A percentile compares a stretch with the other conserved stretches of the same genome.
Evolutionary conservation across 2,888 invertebrate species (phyloP).

Genomic region (Corythucha ciliata): DNA sequence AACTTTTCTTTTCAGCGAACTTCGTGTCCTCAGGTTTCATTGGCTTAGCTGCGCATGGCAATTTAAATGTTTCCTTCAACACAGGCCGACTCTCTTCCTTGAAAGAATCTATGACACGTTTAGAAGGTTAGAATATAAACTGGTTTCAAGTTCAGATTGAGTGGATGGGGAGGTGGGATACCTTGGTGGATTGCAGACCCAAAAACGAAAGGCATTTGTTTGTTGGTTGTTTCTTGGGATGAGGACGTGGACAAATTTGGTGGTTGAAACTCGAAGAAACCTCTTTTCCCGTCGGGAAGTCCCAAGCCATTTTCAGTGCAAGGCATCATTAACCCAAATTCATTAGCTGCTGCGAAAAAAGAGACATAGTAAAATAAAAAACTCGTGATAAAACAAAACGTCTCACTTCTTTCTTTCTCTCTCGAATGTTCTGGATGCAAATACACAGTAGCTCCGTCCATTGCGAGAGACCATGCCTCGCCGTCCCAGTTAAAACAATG

Average conservation of each 20-base stretch:
- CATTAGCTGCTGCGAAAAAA: no score
- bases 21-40: conserved; percentile 47
- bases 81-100: conserved; percentile 30
- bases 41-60: conserved; percentile 47
- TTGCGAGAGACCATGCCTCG: conserved; percentile 63
- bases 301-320: no score
- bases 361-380: no score
- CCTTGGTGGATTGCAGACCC: conserved; percentile 36
- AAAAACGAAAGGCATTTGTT: conserved; percentile 45
- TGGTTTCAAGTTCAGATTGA: no score
- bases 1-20: conserved; percentile 25
- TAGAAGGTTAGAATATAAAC: no score
- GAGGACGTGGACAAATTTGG: no score
- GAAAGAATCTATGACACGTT: conserved; percentile 9
- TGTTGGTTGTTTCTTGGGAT: no score
- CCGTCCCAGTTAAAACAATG: conserved; percentile 58
- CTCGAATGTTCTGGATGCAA: conserved; percentile 48
- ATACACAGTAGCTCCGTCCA: conserved; percentile 55
- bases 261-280: conserved; percentile 25
- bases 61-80: conserved; percentile 27
- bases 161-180: no score
- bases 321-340: no score
- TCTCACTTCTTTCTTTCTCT: conserved; percentile 34
- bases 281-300: no score
- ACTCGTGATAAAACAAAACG: no score